Conservation (phyloP, 2,113 vertebrate genomes). For the Accipiter cooperii region DNA sequence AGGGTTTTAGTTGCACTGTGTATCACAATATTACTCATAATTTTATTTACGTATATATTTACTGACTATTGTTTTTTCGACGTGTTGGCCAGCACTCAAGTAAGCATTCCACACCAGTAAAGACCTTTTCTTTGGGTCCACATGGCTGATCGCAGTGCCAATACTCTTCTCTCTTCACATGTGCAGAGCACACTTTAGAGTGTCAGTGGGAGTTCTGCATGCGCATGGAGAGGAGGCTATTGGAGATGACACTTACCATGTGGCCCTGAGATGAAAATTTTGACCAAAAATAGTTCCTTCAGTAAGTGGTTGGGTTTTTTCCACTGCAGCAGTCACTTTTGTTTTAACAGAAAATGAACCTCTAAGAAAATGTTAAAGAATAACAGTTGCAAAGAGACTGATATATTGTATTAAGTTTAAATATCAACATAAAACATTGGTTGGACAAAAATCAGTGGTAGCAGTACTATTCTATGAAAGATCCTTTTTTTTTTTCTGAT, state of each 20-base stretch:
- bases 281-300: neutral
- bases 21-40: neutral
- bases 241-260: neutral
- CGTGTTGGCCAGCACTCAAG: neutral
- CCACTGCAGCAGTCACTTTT: neutral
- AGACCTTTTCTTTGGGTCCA: neutral
- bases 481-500: neutral
- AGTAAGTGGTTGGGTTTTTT: neutral
- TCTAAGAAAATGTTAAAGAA: neutral
- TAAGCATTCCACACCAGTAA: neutral
- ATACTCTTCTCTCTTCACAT: neutral
- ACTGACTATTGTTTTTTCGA: neutral
- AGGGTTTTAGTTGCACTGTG: neutral
- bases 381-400: neutral
- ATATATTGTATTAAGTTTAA: neutral
- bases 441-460: neutral
- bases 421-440: neutral
- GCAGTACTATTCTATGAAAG: neutral
- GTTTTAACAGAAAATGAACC: neutral
- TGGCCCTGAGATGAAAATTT: neutral
- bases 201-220: neutral
- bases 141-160: neutral
- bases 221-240: neutral
- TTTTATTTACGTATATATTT: neutral
- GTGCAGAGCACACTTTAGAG: neutral